A percentile compares a stretch with the other conserved stretches of the same genome.
Conservation (phyloP, 37 sponge, comb jelly and placozoan genomes). For the Halisarca cf. caerulea region DNA sequence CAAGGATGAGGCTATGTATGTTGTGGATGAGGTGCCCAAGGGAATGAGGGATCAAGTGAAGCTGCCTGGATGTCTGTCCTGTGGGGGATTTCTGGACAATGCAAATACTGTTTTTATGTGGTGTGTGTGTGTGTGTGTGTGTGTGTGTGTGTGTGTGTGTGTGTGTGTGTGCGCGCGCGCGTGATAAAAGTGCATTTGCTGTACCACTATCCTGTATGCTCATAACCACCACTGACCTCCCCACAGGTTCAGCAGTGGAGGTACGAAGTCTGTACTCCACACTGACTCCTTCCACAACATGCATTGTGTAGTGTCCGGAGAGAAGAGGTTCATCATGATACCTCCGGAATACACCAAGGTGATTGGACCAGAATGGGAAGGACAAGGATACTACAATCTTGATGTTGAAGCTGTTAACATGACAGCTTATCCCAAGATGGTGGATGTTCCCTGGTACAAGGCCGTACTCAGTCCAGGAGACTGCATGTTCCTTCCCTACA, state of each 20-base stretch:
- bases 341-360: conserved; percentile 47
- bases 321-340: conserved; percentile 69
- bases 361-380: conserved; percentile 64
- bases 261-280: conserved; percentile 82
- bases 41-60: conserved; percentile 53
- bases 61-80: conserved; percentile 53
- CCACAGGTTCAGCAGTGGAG: conserved; percentile 86
- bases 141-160: background rate
- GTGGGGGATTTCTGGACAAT: conserved; percentile 63
- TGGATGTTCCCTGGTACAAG: conserved; percentile 62
- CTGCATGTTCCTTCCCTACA: conserved; percentile 71
- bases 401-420: conserved; percentile 77
- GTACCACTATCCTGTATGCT: background rate
- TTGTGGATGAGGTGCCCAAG: conserved; percentile 48
- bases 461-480: conserved; percentile 60
- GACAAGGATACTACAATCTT: conserved; percentile 55
- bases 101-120: conserved; percentile 46
- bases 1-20: conserved; percentile 55
- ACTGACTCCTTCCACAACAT: conserved; percentile 72
- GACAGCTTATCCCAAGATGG: conserved; percentile 54
- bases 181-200: too few species aligned
- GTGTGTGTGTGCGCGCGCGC: conserved; percentile 40
- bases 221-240: background rate
- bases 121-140: conserved; percentile 31
- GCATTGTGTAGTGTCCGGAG: conserved; percentile 72